These are phyloP conservation scores for Drosophila grimshawi DNA, from an alignment of 1,140 invertebrate species.

Conservation along the genomic window DNA sequence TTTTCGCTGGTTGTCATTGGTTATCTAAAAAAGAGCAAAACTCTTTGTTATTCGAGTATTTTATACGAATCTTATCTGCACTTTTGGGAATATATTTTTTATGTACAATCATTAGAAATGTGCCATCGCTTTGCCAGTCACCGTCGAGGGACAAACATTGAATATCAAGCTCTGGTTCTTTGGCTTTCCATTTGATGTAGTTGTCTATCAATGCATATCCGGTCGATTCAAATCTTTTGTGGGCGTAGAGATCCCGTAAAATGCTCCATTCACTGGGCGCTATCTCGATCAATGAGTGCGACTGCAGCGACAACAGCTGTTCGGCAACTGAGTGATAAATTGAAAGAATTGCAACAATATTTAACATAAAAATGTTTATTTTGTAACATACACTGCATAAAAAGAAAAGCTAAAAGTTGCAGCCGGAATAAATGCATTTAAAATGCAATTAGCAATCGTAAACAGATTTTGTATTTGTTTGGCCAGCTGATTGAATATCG, in stretches of 20 bases:
- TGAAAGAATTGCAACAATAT: background rate
- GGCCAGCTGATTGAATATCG: background rate
- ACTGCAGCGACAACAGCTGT: background rate
- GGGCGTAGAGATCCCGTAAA: background rate
- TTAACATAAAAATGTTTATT: background rate
- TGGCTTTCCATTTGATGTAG: no score
- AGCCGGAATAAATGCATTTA: background rate
- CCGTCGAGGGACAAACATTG: conserved; percentile 54
- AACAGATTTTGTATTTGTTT: background rate
- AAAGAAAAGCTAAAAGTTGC: background rate
- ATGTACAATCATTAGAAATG: conserved; percentile 53
- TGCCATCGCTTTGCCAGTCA: conserved; percentile 61
- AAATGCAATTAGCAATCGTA: background rate
- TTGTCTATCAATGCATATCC: conserved; percentile 1
- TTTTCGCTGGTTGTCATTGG: background rate
- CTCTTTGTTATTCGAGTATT: no score
- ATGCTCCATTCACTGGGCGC: background rate
- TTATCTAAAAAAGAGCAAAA: background rate
- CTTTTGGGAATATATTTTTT: no score
- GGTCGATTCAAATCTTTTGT: background rate
- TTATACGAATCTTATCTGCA: no score
- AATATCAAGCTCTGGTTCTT: no score
- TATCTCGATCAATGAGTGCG: background rate
- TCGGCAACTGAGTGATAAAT: background rate
- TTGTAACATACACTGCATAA: background rate